phyloP scores from a whole-genome alignment of 1,140 invertebrate genomes.

The Drosophila kurseongensis region DNA sequence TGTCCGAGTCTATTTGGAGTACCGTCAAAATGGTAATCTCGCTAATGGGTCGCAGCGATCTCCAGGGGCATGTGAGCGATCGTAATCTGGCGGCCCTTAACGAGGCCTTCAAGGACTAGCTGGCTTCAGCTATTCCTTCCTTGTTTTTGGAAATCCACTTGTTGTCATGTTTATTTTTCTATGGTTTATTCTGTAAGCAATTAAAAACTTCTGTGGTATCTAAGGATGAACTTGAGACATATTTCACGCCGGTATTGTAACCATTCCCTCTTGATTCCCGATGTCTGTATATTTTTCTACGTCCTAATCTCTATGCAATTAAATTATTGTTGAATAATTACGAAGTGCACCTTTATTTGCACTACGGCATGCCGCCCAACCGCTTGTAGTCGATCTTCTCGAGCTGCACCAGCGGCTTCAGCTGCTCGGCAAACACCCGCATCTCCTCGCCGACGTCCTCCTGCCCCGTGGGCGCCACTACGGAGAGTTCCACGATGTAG shows the following conservation, averaged over 20 bases:
- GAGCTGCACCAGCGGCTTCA: conserved; percentile 95
- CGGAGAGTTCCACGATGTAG: conserved; percentile 97
- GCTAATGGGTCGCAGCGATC: conserved; percentile 92
- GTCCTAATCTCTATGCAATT: conserved; percentile 2
- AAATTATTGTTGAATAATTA: conserved; percentile 17
- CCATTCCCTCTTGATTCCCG: not conserved
- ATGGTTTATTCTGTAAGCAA: conserved; percentile 8
- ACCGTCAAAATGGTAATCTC: conserved; percentile 96
- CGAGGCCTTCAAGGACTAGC: conserved; percentile 75
- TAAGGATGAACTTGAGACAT: conserved; percentile 1
- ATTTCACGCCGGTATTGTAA: not conserved
- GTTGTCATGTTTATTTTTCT: conserved; percentile 15
- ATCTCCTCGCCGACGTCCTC: conserved; percentile 98
- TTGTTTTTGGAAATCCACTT: not conserved
- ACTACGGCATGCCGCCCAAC: conserved; percentile 87
- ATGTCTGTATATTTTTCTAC: not conserved
- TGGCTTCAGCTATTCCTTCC: no score
- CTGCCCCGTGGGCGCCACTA: conserved; percentile 95
- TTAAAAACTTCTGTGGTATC: conserved; percentile 9
- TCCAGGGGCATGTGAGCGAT: conserved; percentile 84
- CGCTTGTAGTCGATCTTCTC: conserved; percentile 96
- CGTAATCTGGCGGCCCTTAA: conserved; percentile 74
- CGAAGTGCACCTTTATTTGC: not conserved
- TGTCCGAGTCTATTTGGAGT: conserved; percentile 98
- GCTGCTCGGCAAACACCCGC: conserved; percentile 96